Conservation (phyloP, 2,888 invertebrate species). For the Chrysotoxum bicinctum region DNA sequence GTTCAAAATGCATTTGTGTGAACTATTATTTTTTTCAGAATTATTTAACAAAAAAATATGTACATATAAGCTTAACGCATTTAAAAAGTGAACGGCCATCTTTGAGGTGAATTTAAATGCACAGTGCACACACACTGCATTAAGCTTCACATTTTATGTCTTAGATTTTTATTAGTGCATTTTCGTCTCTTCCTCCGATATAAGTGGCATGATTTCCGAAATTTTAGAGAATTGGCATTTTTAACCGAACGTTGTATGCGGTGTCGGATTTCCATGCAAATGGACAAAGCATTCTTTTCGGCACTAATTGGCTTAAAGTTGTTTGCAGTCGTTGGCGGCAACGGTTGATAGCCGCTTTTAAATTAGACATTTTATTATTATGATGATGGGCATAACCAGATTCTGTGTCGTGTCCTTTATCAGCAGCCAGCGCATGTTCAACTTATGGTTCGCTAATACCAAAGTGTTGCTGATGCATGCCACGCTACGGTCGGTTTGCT, state of each 20-base stretch:
- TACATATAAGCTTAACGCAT: background rate
- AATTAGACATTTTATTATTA: constrained; percentile 71
- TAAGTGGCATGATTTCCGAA: background rate
- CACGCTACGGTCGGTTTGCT: constrained; percentile 36
- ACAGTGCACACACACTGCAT: constrained; percentile 10
- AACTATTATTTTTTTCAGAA: too few relatives aligned
- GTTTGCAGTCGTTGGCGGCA: constrained; percentile 63
- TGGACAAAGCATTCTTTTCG: constrained; percentile 62
- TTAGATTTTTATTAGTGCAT: constrained; percentile 17
- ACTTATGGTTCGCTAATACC: constrained; percentile 18
- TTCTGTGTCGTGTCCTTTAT: background rate
- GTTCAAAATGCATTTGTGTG: too few relatives aligned
- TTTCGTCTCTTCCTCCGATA: background rate
- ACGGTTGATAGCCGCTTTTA: constrained; percentile 62
- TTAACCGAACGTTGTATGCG: constrained; percentile 19
- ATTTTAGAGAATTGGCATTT: constrained; percentile 42
- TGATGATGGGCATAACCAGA: constrained; percentile 44
- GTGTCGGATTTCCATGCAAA: constrained; percentile 66
- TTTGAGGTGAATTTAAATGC: constrained; percentile 42
- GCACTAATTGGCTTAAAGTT: constrained; percentile 71
- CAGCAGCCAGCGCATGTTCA: background rate
- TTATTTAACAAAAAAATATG: background rate
- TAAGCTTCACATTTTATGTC: background rate
- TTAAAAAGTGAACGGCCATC: constrained; percentile 21
- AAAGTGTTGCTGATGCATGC: constrained; percentile 32